A percentile compares a stretch with the other conserved stretches of the same genome.
phyloP scores from a whole-genome alignment of 1,140 invertebrate species.

The Drosophila sucinea region DNA sequence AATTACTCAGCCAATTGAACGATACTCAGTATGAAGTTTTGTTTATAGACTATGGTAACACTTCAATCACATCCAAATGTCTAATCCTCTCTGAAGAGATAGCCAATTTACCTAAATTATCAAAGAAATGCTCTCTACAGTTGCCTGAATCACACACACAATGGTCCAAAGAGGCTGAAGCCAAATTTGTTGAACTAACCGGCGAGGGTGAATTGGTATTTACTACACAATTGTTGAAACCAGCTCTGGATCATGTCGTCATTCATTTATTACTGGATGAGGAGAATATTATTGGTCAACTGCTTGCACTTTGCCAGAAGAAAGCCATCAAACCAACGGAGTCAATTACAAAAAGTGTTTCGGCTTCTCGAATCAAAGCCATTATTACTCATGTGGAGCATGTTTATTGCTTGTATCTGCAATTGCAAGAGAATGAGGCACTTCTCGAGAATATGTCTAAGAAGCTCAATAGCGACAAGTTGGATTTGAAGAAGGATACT shows the following conservation, averaged over 20 bases:
- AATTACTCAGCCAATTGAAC: conserved; percentile 85
- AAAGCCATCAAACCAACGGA: conserved; percentile 47
- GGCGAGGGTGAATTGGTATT: conserved; percentile 87
- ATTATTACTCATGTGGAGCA: conserved; percentile 66
- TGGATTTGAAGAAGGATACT: conserved; percentile 31
- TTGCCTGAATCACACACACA: conserved; percentile 85
- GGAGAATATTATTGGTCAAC: conserved; percentile 86
- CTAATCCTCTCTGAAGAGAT: conserved; percentile 87
- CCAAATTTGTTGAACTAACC: conserved; percentile 87
- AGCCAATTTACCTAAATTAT: conserved; percentile 85
- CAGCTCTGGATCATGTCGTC: conserved; percentile 85
- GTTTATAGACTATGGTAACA: conserved; percentile 91
- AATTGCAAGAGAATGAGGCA: conserved; percentile 48
- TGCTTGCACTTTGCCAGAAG: conserved; percentile 84
- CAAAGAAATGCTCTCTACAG: conserved; percentile 86
- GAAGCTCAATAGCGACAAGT: conserved; percentile 40
- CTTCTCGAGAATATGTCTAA: conserved; percentile 58
- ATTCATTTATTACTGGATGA: conserved; percentile 86
- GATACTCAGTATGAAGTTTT: conserved; percentile 87
- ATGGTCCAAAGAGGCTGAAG: conserved; percentile 87
- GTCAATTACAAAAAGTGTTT: not conserved
- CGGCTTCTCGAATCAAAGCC: conserved; percentile 26
- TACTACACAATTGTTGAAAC: conserved; percentile 86
- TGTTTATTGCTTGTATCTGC: conserved; percentile 61
- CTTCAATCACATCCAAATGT: conserved; percentile 85